Evolutionary conservation across 2,797 vertebrate genomes (phyloP).

Genomic region (Intellagama lesueurii): DNA sequence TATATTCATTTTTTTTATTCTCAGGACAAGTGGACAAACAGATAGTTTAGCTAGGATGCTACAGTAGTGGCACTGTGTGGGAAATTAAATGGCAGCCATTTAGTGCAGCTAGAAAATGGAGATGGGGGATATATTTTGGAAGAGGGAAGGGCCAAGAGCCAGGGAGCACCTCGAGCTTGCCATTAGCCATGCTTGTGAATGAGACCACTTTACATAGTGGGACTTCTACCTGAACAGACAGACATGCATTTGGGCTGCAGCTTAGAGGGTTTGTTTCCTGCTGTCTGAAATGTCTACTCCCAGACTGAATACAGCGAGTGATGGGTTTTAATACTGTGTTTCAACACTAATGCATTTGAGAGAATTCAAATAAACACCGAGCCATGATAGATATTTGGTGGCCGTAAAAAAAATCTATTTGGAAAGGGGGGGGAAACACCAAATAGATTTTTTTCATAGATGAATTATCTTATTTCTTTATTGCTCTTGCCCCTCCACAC

Average conservation of each 20-base stretch:
- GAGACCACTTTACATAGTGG: background rate
- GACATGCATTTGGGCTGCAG: background rate
- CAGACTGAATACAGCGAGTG: background rate
- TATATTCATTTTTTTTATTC: too few relatives aligned
- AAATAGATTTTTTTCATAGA: constrained; percentile 37
- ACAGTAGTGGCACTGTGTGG: background rate
- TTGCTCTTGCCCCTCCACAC: background rate
- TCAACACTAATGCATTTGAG: constrained; percentile 20
- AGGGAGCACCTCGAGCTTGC: too few relatives aligned
- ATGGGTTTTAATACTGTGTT: constrained; percentile 26
- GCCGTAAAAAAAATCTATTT: background rate
- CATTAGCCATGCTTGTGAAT: background rate
- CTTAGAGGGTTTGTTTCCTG: background rate
- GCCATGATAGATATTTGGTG: background rate
- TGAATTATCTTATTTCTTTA: constrained; percentile 20
- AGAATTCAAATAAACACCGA: constrained; percentile 40
- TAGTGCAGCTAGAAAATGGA: too few relatives aligned
- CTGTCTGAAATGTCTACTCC: background rate
- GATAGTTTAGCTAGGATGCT: background rate
- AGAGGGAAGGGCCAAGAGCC: too few relatives aligned
- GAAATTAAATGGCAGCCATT: background rate
- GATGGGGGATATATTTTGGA: too few relatives aligned
- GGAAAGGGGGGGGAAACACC: background rate
- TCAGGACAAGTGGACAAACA: too few relatives aligned
- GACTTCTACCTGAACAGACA: background rate